These are phyloP conservation scores for Drosophila erecta DNA, from an alignment of 1,140 invertebrate species.

Conservation along the genomic window DNA sequence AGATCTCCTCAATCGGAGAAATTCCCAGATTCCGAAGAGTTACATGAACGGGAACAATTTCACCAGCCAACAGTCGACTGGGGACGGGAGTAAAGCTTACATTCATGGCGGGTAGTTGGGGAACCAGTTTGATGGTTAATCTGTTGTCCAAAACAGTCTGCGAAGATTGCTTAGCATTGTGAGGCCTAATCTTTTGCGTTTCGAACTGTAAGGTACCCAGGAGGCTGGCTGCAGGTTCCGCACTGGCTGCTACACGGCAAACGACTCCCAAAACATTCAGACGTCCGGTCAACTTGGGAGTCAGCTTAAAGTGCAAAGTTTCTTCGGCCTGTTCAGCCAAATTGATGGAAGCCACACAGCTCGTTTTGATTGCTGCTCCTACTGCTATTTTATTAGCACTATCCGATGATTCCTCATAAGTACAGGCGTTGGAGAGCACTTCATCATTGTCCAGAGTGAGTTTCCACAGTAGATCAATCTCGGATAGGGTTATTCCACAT, in stretches of 20 bases:
- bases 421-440: conserved; percentile 75
- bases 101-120: conserved; percentile 90
- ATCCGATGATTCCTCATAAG: conserved; percentile 77
- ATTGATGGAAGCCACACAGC: conserved; percentile 82
- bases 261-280: conserved; percentile 84
- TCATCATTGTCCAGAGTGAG: conserved; percentile 86
- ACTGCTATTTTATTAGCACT: conserved; percentile 65
- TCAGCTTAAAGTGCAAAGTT: conserved; percentile 84
- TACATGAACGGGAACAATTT: conserved; percentile 88
- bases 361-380: conserved; percentile 83
- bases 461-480: conserved; percentile 92
- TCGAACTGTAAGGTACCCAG: conserved; percentile 88
- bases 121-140: conserved; percentile 88
- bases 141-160: conserved; percentile 86
- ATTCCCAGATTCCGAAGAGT: conserved; percentile 89
- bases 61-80: conserved; percentile 88
- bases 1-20: conserved; percentile 87
- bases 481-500: conserved; percentile 55
- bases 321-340: conserved; percentile 83
- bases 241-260: conserved; percentile 82
- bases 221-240: conserved; percentile 84
- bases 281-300: conserved; percentile 84
- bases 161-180: conserved; percentile 84
- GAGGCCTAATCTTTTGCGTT: conserved; percentile 84
- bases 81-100: conserved; percentile 89